These are phyloP conservation scores for Saccopteryx leptura DNA, from an alignment of 2,113 vertebrate species.

Conservation along the genomic window DNA sequence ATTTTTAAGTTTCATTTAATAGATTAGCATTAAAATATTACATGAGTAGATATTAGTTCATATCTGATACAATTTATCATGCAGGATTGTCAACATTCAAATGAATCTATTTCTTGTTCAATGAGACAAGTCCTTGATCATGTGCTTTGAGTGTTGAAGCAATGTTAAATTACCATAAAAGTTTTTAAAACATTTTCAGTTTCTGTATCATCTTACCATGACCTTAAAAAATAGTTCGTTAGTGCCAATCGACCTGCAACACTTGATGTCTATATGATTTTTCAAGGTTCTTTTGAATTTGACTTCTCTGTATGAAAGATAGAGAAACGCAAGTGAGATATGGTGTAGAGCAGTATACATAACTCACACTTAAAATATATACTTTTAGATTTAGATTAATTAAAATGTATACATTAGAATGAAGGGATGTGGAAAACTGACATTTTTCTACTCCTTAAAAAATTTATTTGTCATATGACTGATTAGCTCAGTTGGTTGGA, in stretches of 20 bases:
- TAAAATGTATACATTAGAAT: background rate
- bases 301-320: background rate
- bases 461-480: background rate
- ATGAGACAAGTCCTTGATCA: background rate
- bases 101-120: background rate
- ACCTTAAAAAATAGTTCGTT: background rate
- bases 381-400: background rate
- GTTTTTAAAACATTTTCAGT: background rate
- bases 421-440: background rate
- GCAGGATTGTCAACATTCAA: background rate
- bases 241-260: background rate
- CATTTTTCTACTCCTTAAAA: background rate
- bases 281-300: background rate
- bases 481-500: background rate
- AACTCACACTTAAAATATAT: background rate
- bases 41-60: background rate
- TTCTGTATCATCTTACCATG: background rate
- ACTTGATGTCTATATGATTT: background rate
- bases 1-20: background rate
- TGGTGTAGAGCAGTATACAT: background rate
- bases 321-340: background rate
- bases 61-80: background rate
- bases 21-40: background rate
- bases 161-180: background rate
- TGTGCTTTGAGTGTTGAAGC: background rate